Evolutionary conservation across 2,797 vertebrate species (phyloP).

Genomic region (Darevskia nairensis): DNA sequence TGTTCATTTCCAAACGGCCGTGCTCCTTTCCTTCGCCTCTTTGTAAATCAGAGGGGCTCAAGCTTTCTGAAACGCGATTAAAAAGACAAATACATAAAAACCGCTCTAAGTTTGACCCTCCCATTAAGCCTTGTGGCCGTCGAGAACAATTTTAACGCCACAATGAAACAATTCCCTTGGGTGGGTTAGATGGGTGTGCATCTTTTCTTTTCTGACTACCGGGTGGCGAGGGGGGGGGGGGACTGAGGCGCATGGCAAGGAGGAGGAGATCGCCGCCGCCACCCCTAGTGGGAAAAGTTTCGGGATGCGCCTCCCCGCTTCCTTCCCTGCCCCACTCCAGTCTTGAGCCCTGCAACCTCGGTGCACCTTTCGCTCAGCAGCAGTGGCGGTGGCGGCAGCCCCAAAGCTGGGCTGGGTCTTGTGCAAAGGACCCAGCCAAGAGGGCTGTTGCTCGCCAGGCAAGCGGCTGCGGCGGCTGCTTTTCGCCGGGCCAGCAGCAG

Average conservation of each 20-base stretch:
- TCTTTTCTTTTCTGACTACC: background rate
- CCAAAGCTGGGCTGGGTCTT: conserved; percentile 23
- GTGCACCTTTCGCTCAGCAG: conserved; percentile 32
- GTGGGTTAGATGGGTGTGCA: background rate
- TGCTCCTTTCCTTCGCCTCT: conserved; percentile 17
- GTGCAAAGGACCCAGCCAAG: conserved; percentile 9
- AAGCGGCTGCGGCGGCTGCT: conserved; percentile 36
- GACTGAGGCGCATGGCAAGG: conserved; percentile 59
- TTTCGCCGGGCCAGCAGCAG: background rate
- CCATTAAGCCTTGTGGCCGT: background rate
- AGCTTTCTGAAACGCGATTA: conserved; percentile 47
- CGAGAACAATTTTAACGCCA: background rate
- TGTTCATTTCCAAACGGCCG: conserved; percentile 59
- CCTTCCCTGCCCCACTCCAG: background rate
- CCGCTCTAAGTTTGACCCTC: conserved; percentile 24
- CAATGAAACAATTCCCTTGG: background rate
- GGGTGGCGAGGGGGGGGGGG: conserved; percentile 37
- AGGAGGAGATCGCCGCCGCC: background rate
- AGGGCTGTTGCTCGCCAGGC: conserved; percentile 25
- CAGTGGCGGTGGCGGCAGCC: background rate
- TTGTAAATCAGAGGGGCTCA: conserved; percentile 18
- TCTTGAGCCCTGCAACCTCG: background rate
- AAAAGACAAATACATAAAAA: conserved; percentile 9
- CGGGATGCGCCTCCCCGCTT: background rate
- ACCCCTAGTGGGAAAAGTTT: conserved; percentile 69